Conservation (phyloP, 35 echinoderm and acorn worm genomes). For the Anneissia japonica region DNA sequence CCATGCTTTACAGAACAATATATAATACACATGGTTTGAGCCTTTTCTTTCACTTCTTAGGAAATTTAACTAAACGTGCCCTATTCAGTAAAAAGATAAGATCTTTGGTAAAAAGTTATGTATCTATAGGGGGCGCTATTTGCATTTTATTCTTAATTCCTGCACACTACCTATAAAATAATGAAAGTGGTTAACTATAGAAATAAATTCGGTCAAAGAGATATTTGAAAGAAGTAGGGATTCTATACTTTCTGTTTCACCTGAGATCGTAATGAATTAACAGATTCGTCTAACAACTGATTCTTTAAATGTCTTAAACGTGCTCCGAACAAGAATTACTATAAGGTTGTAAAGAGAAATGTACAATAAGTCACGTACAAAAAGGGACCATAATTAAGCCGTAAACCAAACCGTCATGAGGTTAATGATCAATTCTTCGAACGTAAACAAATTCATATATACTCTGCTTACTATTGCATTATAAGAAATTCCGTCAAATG, state of each 20-base stretch:
- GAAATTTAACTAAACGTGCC: too few species aligned
- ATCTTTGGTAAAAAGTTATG: too few species aligned
- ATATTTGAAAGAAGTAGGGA: not conserved
- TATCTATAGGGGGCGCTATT: too few species aligned
- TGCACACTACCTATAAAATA: too few species aligned
- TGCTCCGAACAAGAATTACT: not conserved
- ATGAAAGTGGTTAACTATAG: not conserved
- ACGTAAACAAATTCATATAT: not conserved
- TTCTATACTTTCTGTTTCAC: not conserved
- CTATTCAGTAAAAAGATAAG: too few species aligned
- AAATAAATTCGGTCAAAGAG: not conserved
- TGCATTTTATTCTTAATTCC: too few species aligned
- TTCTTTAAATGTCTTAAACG: not conserved
- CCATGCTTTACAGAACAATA: too few species aligned
- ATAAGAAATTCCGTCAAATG: not conserved
- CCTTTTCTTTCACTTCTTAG: too few species aligned
- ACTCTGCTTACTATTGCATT: not conserved
- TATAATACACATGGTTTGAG: too few species aligned
- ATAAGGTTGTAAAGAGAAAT: not conserved
- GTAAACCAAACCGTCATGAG: not conserved
- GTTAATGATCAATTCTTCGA: not conserved
- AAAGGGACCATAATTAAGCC: not conserved
- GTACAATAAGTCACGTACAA: not conserved
- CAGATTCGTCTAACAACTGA: not conserved
- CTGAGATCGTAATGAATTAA: not conserved